Base-by-base conservation (phyloP, 2,113 vertebrate species). In the Macrotis lagotis region DNA sequence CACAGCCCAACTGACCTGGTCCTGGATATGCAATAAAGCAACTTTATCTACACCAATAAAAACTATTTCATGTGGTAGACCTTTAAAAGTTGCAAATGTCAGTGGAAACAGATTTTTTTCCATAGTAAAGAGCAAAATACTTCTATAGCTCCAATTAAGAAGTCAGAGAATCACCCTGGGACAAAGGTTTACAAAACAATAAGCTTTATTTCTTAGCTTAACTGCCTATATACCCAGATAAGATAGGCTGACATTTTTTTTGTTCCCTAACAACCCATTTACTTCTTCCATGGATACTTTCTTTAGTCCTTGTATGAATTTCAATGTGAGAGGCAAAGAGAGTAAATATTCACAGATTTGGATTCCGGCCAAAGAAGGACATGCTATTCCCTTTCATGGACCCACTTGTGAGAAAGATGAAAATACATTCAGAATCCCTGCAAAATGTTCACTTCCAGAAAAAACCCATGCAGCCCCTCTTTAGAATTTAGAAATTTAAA, bases 71-170 rank as follows among this genome's bases (percentile, higher is more conserved):
- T 92, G 16, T 94, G 37, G 55, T 90, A 96, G 96, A 97, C 95
- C 91, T 98, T 98, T 96, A 96, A 96, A n/a, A 98, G 94, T 95
- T 66, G 94, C 88, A 97, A 94, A 95, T 96, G 89, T 90, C 90
- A 90, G 51, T 92, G 93, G 92, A 92, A 94, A 90, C 83, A 25
- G 48, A 91, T 95, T 97, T 97, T 97, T 97, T 98, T 95, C 90
- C 95, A 96, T 92, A 96, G 91, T 94, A 96, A 92, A 96, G 26
- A 96, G 92, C 51, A 95, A 93, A 96, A 93, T 95, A 94, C 12
- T 91, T 90, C 92, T 96, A 28, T 51, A 96, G 74, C 25, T 48
- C n/a, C 55, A 97, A 93, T 96, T 92, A 97, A 97, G 74, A 44
- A 49, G 4, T 92, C 89, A 94, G 51, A 92, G 93, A 96, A 95